Percentiles rank a stretch among this genome's conserved stretches.
phyloP scores from a whole-genome alignment of 2,113 vertebrate species.

The Erythrolamprus reginae region DNA sequence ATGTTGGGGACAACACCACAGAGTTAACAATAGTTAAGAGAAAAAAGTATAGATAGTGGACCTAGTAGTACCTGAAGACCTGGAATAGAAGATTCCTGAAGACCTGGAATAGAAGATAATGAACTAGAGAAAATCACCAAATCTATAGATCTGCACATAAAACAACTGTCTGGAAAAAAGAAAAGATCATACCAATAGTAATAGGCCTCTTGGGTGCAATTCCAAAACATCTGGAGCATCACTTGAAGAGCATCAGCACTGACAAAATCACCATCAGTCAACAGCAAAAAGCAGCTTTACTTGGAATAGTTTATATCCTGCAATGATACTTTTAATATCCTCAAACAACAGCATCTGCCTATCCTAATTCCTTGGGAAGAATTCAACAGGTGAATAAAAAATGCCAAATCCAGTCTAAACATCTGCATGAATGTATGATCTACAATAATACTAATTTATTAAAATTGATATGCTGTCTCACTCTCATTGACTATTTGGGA shows the following conservation, averaged over 20 bases:
- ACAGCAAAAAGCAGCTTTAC: neutral
- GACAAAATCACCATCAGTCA: neutral
- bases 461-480: neutral
- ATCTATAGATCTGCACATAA: neutral
- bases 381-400: neutral
- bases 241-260: neutral
- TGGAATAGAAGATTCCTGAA: no score
- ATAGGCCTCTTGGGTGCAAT: neutral
- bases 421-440: neutral
- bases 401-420: neutral
- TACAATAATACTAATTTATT: neutral
- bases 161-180: neutral
- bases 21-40: neutral
- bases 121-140: neutral
- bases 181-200: neutral
- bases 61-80: neutral
- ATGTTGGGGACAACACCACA: neutral
- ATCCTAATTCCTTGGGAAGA: neutral
- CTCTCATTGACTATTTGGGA: neutral
- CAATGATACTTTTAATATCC: neutral
- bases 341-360: neutral
- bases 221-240: neutral
- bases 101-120: neutral
- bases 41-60: neutral
- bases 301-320: neutral